Evolutionary conservation across 1,140 invertebrate genomes (phyloP).

Genomic region (Euwallacea similis): DNA sequence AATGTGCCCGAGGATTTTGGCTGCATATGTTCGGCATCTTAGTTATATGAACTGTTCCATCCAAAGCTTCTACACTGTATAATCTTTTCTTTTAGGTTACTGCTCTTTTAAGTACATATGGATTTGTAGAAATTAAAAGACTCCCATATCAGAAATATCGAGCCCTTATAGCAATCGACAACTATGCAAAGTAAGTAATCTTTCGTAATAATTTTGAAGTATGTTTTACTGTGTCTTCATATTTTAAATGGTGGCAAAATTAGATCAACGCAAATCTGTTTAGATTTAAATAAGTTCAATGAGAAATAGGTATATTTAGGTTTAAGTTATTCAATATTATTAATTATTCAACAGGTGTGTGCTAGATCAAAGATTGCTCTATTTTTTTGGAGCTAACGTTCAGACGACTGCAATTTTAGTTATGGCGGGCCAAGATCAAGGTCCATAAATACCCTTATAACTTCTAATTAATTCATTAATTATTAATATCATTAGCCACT

Average conservation of each 20-base stretch:
- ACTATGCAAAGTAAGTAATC: conserved; percentile 53
- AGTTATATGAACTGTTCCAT: too few species aligned
- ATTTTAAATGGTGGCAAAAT: too few species aligned
- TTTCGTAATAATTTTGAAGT: too few species aligned
- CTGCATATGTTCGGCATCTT: too few species aligned
- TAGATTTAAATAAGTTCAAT: too few species aligned
- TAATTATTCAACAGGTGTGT: conserved; percentile 21
- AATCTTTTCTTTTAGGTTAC: conserved; percentile 48
- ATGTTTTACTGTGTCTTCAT: too few species aligned
- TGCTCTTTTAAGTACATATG: conserved; percentile 52
- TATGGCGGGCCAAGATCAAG: conserved; percentile 20
- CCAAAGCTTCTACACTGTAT: too few species aligned
- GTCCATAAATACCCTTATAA: conserved; percentile 11
- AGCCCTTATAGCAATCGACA: conserved; percentile 55
- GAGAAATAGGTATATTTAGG: too few species aligned
- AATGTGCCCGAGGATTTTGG: too few species aligned
- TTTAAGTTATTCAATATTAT: neutral
- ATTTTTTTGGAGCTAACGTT: conserved; percentile 14
- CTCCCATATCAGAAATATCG: conserved; percentile 41
- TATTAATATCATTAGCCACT: too few species aligned
- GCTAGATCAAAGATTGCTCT: neutral
- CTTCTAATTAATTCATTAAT: too few species aligned
- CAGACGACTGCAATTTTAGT: conserved; percentile 8
- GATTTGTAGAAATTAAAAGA: conserved; percentile 54
- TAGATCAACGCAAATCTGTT: too few species aligned